Base-by-base conservation (phyloP, 2,797 vertebrate species). In the Steatocranus sp. region DNA sequence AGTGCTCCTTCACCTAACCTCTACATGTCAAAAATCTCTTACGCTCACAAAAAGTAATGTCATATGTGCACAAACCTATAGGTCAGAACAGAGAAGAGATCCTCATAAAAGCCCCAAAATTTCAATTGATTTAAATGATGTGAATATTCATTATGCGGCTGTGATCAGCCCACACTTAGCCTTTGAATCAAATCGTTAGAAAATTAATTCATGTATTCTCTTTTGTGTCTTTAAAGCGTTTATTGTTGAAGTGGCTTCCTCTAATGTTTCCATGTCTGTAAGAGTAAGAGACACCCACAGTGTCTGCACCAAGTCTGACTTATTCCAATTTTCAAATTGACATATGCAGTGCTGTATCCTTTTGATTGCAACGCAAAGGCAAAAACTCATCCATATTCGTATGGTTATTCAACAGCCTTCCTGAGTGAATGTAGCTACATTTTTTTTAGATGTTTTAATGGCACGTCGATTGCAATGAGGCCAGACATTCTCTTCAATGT, bases 301-400 rank as follows among this genome's bases (percentile, higher is more conserved):
- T 12, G 86, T 86, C 76, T 36, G 76, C 66, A 75, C 78, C 63
- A 51, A 79, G 78, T 90, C 83, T 89, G 84, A 86, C 87, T 89
- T 90, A 88, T 84, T 90, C 80, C 61, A 82, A 48, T 86, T 92
- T 91, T 88, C 76, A 43, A 75, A 84, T 51, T 15, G 38, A 81
- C 79, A 78, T 83, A 87, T 58, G 86, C 85, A 5, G 84, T 23
- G 63, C 61, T 3, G 3, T 9, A 75, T 87, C 36, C 50, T 58
- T 91, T 88, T 92, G 90, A 94, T 91, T 90, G 89, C 79, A 11
- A 17, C 5, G 76, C 75, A 73, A 90, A 83, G 5, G 14, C 30
- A 43, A n/a, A 66, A 78, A 75, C 73, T 89, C 80, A 90, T 92
- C 66, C 66, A 81, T 88, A 91, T 90, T 86, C 41, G 18, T 25